Conservation (phyloP, 2,888 invertebrate species). For the Drosophila cognata region DNA sequence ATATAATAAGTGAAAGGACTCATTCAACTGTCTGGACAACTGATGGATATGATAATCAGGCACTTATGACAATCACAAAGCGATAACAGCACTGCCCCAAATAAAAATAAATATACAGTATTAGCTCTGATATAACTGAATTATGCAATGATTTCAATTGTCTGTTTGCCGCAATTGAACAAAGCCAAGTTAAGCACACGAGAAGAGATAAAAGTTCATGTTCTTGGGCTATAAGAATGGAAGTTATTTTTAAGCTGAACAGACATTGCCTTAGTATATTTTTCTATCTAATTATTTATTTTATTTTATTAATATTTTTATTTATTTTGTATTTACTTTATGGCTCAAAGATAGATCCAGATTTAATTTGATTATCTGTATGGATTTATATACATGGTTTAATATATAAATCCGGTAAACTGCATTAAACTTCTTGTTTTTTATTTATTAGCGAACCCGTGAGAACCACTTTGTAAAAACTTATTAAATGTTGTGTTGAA, state of each 20-base stretch:
- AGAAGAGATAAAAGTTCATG: not conserved
- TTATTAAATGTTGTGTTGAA: not conserved
- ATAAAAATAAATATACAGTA: constrained; percentile 24
- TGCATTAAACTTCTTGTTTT: not conserved
- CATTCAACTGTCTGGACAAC: constrained; percentile 43
- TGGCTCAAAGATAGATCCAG: accelerated
- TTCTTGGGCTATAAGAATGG: not conserved
- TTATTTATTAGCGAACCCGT: not conserved
- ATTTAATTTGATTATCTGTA: not conserved
- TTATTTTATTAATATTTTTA: too few relatives aligned
- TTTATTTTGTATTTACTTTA: not conserved
- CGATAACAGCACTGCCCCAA: constrained; percentile 32
- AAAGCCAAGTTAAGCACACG: not conserved
- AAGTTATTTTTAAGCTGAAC: not conserved
- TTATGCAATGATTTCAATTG: constrained; percentile 14
- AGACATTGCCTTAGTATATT: not conserved
- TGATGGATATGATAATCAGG: constrained; percentile 68
- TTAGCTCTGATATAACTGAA: constrained; percentile 8
- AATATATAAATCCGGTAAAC: not conserved
- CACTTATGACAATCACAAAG: constrained; percentile 42
- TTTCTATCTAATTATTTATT: too few relatives aligned
- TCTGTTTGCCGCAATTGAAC: constrained; percentile 5
- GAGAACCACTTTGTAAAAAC: not conserved
- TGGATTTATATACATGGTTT: not conserved
- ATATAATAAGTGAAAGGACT: constrained; percentile 66